These are phyloP conservation scores for Cyclargus thomasi DNA, from an alignment of 1,140 invertebrate species.

Conservation along the genomic window DNA sequence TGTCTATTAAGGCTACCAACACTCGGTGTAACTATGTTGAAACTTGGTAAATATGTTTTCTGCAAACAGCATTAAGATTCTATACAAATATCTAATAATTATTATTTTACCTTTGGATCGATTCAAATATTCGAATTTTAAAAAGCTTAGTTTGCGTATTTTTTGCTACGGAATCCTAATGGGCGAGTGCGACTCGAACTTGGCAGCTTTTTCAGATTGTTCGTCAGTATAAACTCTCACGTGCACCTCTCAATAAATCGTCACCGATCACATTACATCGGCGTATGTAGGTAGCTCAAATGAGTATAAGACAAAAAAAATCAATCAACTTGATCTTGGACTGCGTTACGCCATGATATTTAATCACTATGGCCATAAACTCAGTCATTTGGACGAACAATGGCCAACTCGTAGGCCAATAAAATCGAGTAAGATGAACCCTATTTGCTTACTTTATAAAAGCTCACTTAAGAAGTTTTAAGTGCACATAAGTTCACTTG, in stretches of 20 bases:
- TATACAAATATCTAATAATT: too few species aligned
- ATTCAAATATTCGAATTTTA: too few species aligned
- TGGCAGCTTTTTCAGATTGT: too few species aligned
- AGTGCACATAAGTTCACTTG: not conserved
- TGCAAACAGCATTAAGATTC: too few species aligned
- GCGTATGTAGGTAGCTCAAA: not conserved
- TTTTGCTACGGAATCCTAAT: too few species aligned
- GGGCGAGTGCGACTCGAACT: too few species aligned
- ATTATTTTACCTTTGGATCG: too few species aligned
- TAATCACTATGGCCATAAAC: slow-evolving; percentile 60
- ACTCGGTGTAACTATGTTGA: too few species aligned
- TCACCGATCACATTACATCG: not conserved
- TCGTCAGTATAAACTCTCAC: not conserved
- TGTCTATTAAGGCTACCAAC: too few species aligned
- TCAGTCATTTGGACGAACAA: slow-evolving; percentile 40
- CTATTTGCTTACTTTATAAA: slow-evolving; percentile 2
- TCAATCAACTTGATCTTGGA: slow-evolving; percentile 36
- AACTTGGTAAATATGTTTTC: too few species aligned
- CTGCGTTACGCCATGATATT: slow-evolving; percentile 54
- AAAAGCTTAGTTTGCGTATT: too few species aligned
- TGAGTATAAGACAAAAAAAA: slow-evolving; percentile 26
- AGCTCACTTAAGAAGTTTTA: not conserved
- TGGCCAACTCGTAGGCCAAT: slow-evolving; percentile 43
- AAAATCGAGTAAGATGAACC: slow-evolving; percentile 24
- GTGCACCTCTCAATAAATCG: not conserved